Evolutionary conservation across 2,797 vertebrate species (phyloP).

Genomic region (Calcarius lapponicus): DNA sequence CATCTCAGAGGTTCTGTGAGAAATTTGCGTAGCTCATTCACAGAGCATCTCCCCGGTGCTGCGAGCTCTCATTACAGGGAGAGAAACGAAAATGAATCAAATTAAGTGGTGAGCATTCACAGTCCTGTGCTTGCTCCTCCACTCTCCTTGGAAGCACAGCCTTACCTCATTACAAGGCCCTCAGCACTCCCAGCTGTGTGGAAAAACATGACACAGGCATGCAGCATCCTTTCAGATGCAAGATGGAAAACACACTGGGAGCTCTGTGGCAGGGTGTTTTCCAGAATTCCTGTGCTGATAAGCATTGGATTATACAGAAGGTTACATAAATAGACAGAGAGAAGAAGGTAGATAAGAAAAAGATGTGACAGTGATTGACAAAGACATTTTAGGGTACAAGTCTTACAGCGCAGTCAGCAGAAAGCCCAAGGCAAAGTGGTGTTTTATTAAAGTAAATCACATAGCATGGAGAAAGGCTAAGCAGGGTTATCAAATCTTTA

Average conservation of each 20-base stretch:
- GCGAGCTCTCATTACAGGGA: not conserved
- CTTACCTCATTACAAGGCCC: not conserved
- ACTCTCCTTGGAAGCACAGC: not conserved
- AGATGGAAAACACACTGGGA: not conserved
- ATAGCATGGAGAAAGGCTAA: not conserved
- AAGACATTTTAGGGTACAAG: not conserved
- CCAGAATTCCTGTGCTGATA: not conserved
- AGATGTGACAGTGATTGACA: not conserved
- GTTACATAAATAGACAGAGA: not conserved
- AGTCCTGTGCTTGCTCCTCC: not conserved
- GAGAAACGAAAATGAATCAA: not conserved
- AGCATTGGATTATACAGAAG: not conserved
- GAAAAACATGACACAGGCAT: not conserved
- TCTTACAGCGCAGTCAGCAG: not conserved
- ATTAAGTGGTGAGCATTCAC: not conserved
- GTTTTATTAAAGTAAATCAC: not conserved
- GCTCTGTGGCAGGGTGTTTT: not conserved
- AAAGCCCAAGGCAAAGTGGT: slow-evolving; percentile 3
- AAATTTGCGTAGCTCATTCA: not conserved
- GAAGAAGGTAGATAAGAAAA: not conserved
- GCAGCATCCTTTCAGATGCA: not conserved
- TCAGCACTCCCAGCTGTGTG: not conserved
- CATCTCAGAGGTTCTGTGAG: not conserved
- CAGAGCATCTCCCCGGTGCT: not conserved
- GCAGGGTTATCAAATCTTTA: not conserved